A percentile compares a stretch with the other conserved stretches of the same genome.
Evolutionary conservation across 2,888 invertebrate species (phyloP).

Genomic region (Nudaria mundana): DNA sequence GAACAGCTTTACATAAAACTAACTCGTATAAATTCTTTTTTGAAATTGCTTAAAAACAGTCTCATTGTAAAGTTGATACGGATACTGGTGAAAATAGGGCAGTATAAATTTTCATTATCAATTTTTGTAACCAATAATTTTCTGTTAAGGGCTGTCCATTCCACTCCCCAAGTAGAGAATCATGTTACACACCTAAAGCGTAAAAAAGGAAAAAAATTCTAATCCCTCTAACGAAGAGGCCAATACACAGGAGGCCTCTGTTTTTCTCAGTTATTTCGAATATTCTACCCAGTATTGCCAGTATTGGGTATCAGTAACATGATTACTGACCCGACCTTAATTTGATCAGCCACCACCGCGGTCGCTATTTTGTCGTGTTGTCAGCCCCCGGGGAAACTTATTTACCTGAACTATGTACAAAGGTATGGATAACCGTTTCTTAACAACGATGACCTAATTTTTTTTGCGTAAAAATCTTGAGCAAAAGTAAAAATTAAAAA

Average conservation of each 20-base stretch:
- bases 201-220: conserved; percentile 60
- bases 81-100: conserved; percentile 49
- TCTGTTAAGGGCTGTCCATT: conserved; percentile 73
- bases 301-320: conserved; percentile 77
- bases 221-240: conserved; percentile 76
- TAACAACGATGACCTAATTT: conserved; percentile 18
- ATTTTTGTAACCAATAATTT: conserved; percentile 63
- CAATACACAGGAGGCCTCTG: conserved; percentile 72
- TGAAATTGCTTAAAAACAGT: conserved; percentile 10
- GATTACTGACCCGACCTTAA: conserved; percentile 79
- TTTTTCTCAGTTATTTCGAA: conserved; percentile 70
- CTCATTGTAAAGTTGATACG: conserved; percentile 33
- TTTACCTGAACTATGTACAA: conserved; percentile 48
- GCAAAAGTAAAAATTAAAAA: too few species aligned
- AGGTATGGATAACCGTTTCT: conserved; percentile 33
- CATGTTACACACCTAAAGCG: conserved; percentile 69
- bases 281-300: conserved; percentile 67
- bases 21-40: neutral
- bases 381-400: conserved; percentile 48
- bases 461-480: conserved; percentile 11
- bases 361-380: conserved; percentile 58
- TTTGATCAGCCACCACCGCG: conserved; percentile 65
- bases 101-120: conserved; percentile 67
- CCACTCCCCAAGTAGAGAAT: conserved; percentile 57
- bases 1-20: too few species aligned